Percentiles rank a stretch among this genome's conserved stretches.
Evolutionary conservation across 2,888 invertebrate species (phyloP).

Genomic region (Diaperis boleti): DNA sequence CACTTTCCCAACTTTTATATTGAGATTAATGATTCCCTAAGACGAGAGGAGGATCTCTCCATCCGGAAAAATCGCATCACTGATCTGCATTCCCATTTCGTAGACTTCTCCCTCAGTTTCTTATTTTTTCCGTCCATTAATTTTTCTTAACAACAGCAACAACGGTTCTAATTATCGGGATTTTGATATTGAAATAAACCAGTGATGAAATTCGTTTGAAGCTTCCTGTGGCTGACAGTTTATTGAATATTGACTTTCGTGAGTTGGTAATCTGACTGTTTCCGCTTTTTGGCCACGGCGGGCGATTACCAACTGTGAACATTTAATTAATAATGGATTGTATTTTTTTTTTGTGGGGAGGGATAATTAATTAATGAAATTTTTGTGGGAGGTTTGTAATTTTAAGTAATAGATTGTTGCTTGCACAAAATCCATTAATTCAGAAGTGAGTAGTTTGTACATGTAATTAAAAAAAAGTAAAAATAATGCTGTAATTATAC

Average conservation of each 20-base stretch:
- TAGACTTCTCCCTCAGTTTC: constrained; percentile 1
- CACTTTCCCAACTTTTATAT: constrained; percentile 39
- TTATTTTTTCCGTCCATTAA: constrained; percentile 11
- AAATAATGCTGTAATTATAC: too few species aligned
- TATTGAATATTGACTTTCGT: not conserved
- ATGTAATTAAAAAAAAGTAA: too few species aligned
- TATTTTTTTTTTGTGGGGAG: not conserved
- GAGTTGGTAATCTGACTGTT: not conserved
- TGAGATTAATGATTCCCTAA: constrained; percentile 41
- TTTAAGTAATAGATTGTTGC: too few species aligned
- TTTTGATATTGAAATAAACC: not conserved
- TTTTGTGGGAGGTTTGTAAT: not conserved
- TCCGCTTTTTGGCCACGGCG: not conserved
- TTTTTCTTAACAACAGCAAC: constrained; percentile 2
- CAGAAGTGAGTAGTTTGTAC: too few species aligned
- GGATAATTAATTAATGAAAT: not conserved
- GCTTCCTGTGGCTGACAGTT: constrained; percentile 17
- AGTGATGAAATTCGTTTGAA: constrained; percentile 5
- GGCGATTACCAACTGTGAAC: not conserved
- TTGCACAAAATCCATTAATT: too few species aligned
- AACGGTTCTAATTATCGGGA: not conserved
- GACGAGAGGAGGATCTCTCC: not conserved
- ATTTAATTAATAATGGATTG: not conserved
- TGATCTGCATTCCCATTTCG: constrained; percentile 3
- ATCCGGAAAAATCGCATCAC: constrained; percentile 27